Conservation (phyloP, 2,113 vertebrate genomes). For the Albula glossodonta region DNA sequence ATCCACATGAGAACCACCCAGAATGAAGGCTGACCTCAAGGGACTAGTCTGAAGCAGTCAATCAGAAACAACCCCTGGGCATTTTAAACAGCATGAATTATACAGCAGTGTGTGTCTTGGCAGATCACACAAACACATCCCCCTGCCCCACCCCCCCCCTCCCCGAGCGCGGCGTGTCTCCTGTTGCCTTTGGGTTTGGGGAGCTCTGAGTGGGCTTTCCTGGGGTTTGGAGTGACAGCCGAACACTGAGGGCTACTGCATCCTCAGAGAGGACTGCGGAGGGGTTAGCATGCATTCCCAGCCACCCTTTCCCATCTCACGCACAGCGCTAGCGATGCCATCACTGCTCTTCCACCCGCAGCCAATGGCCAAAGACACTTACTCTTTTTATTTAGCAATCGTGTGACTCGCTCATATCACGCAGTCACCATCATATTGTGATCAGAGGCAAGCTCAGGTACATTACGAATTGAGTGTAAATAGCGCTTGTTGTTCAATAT, state of each 20-base stretch:
- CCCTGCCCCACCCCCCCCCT: neutral
- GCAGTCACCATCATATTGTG: too few species aligned
- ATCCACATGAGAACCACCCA: neutral
- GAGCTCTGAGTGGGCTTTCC: neutral
- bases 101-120: conserved; percentile 43
- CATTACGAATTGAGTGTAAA: too few species aligned
- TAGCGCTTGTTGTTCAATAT: too few species aligned
- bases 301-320: neutral
- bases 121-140: conserved; percentile 48
- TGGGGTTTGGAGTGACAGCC: neutral
- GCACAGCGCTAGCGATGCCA: neutral
- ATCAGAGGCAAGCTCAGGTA: too few species aligned
- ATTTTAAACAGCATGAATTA: conserved; percentile 48
- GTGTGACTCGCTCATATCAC: neutral
- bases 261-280: neutral
- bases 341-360: neutral
- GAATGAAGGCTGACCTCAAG: neutral
- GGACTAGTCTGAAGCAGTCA: neutral
- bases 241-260: neutral
- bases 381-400: neutral
- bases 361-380: neutral
- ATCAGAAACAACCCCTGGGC: conserved; percentile 28
- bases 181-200: neutral
- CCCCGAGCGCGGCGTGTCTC: neutral
- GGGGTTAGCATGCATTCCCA: neutral